These are phyloP conservation scores for Agonopterix alstromeriana DNA, from an alignment of 2,888 invertebrate species.

Conservation along the genomic window DNA sequence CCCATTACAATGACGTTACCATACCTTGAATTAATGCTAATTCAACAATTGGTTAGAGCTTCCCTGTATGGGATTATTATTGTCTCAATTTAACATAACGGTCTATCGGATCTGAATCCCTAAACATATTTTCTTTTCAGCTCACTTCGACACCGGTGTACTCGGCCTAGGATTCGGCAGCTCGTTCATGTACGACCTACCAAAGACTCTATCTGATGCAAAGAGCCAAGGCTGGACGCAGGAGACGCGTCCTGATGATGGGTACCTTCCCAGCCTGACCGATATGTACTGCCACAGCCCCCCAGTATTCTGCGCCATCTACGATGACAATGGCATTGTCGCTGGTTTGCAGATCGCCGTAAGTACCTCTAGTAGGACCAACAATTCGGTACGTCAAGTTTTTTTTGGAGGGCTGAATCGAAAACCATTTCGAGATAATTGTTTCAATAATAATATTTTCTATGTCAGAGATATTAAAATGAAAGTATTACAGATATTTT, in stretches of 20 bases:
- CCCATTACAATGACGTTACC: background rate
- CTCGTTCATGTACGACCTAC: background rate
- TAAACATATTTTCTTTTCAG: background rate
- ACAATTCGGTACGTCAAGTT: too few species aligned
- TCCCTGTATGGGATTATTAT: background rate
- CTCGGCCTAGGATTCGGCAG: background rate
- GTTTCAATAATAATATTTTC: too few species aligned
- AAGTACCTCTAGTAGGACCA: slow-evolving; percentile 19
- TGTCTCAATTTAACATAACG: background rate
- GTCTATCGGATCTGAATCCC: background rate
- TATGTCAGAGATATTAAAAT: too few species aligned
- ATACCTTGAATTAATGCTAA: background rate
- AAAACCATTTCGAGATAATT: too few species aligned
- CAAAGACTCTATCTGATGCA: background rate
- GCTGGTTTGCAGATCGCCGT: slow-evolving; percentile 65
- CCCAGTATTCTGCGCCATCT: slow-evolving; percentile 54
- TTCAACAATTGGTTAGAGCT: background rate
- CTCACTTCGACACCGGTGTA: background rate
- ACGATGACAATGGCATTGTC: slow-evolving; percentile 57
- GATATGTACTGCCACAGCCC: slow-evolving; percentile 51
- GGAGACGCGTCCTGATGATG: background rate
- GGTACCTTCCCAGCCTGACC: background rate
- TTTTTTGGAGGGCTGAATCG: too few species aligned
- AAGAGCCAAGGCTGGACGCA: background rate
- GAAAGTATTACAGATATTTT: too few species aligned